These are phyloP conservation scores for Drosophila nikananu DNA, from an alignment of 1,140 invertebrate species.

Conservation along the genomic window DNA sequence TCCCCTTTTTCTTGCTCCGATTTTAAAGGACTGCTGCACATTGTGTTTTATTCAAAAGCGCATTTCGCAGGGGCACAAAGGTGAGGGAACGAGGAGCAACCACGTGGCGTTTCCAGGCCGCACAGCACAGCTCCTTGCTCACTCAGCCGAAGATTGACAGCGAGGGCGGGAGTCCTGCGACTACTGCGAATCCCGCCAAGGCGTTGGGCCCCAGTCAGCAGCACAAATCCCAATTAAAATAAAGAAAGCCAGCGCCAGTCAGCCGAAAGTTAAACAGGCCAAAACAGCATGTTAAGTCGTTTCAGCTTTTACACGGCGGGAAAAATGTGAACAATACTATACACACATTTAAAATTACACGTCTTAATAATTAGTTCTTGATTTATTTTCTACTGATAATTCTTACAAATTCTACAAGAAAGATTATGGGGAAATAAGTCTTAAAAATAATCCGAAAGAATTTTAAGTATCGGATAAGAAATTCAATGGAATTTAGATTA, in stretches of 20 bases:
- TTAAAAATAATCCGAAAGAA: not conserved
- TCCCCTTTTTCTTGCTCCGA: conserved; percentile 24
- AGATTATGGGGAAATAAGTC: too few relatives aligned
- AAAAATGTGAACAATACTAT: not conserved
- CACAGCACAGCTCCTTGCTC: conserved; percentile 30
- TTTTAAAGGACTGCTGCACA: conserved; percentile 66
- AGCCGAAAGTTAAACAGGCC: conserved; percentile 74
- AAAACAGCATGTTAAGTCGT: conserved; percentile 58
- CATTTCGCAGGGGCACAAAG: conserved; percentile 55
- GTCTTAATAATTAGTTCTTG: not conserved
- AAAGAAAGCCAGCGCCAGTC: conserved; percentile 70
- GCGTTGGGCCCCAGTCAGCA: conserved; percentile 55
- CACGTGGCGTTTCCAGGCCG: conserved; percentile 59
- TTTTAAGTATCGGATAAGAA: not conserved
- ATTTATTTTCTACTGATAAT: not conserved
- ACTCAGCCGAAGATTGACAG: conserved; percentile 57
- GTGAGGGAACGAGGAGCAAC: conserved; percentile 41
- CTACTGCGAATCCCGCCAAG: conserved; percentile 39
- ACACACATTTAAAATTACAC: not conserved
- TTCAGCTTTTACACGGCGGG: conserved; percentile 4
- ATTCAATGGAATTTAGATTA: not conserved
- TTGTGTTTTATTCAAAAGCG: conserved; percentile 77
- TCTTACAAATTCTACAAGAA: not conserved
- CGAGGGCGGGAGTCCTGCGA: conserved; percentile 44
- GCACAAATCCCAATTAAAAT: conserved; percentile 80